These are phyloP conservation scores for Arctopsyche grandis DNA, from an alignment of 1,140 invertebrate genomes.

Conservation along the genomic window DNA sequence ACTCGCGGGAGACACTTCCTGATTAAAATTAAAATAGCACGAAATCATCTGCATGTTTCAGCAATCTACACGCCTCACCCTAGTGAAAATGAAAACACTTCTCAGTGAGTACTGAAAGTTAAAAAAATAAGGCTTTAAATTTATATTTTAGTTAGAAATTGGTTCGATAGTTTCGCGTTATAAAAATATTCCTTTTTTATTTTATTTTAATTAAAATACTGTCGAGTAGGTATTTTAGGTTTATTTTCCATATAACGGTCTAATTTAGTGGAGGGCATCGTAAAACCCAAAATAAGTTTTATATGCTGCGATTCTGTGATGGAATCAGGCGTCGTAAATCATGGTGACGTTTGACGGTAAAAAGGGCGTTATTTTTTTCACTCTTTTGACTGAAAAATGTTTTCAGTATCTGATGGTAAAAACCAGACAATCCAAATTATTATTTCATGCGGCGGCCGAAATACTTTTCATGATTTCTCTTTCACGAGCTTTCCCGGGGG, in stretches of 20 bases:
- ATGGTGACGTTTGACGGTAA: constrained; percentile 29
- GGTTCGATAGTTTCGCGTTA: too few relatives aligned
- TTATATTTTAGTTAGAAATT: too few relatives aligned
- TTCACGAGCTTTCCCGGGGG: constrained; percentile 37
- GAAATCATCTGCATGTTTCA: constrained; percentile 35
- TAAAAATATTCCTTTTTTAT: background rate
- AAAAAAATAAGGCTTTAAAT: too few relatives aligned
- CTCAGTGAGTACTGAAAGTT: too few relatives aligned
- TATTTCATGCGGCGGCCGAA: constrained; percentile 33
- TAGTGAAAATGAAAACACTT: background rate
- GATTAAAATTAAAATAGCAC: constrained; percentile 49
- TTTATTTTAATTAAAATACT: background rate
- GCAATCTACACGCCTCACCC: constrained; percentile 15
- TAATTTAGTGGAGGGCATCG: constrained; percentile 18
- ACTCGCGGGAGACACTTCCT: constrained; percentile 34
- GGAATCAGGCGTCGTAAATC: constrained; percentile 26
- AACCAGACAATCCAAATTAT: constrained; percentile 33
- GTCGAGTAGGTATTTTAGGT: background rate
- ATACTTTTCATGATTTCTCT: constrained; percentile 39
- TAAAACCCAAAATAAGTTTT: constrained; percentile 14
- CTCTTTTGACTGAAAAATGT: constrained; percentile 16
- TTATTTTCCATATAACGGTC: constrained; percentile 8
- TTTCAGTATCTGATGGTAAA: constrained; percentile 26
- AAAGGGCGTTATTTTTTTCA: constrained; percentile 20
- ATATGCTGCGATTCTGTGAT: background rate